Evolutionary conservation across 2,888 invertebrate species (phyloP).

Genomic region (Liodrosophila aerea): DNA sequence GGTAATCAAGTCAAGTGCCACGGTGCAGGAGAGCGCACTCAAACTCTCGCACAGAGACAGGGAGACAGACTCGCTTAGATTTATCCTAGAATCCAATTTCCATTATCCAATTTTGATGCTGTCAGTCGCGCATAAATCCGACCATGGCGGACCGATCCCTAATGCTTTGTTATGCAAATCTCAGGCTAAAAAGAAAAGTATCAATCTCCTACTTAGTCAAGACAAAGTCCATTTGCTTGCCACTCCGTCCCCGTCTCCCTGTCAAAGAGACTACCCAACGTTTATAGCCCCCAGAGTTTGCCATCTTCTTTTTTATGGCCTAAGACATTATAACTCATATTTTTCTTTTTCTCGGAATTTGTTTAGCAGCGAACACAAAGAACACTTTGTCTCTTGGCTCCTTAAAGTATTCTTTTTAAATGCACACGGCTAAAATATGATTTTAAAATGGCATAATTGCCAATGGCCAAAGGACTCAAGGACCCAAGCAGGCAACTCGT

Average conservation of each 20-base stretch:
- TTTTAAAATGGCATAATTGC: conserved; percentile 31
- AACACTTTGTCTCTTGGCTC: background rate
- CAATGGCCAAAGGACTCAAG: conserved; percentile 10
- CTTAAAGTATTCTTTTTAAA: background rate
- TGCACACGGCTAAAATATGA: conserved; percentile 8
- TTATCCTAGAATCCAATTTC: conserved; percentile 67
- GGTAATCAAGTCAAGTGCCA: conserved; percentile 67
- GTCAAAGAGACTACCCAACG: conserved; percentile 2
- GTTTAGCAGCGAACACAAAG: conserved; percentile 1
- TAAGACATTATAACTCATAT: conserved; percentile 48
- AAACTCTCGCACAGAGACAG: conserved; percentile 20
- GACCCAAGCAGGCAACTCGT: background rate
- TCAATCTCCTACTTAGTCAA: conserved; percentile 48
- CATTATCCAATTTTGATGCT: conserved; percentile 74
- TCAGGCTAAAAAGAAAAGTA: conserved; percentile 32
- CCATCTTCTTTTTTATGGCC: conserved; percentile 24
- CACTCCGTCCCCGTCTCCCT: background rate
- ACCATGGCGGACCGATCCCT: conserved; percentile 14
- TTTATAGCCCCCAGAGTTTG: conserved; percentile 33
- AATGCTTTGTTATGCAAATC: conserved; percentile 70
- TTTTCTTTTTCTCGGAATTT: conserved; percentile 42
- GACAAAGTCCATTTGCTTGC: conserved; percentile 48
- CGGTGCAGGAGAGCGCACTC: conserved; percentile 16
- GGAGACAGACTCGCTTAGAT: conserved; percentile 23
- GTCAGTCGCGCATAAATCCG: conserved; percentile 62